A percentile compares a stretch with the other conserved stretches of the same genome.
Evolutionary conservation across 1,140 invertebrate genomes (phyloP).

Genomic region (Drosophila carrolli): DNA sequence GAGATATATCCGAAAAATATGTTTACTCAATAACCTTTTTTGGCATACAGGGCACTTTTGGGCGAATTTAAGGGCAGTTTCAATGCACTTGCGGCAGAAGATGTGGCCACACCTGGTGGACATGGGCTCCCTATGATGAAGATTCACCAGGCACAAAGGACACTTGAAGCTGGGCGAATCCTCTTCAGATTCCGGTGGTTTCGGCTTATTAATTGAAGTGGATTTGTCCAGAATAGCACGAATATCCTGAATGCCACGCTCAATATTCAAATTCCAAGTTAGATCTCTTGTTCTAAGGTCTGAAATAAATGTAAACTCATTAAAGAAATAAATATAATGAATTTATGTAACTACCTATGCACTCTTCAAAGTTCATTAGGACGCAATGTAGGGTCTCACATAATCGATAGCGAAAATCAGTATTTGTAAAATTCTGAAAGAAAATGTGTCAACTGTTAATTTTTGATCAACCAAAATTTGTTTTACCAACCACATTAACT

Average conservation of each 20-base stretch:
- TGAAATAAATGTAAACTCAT: no score
- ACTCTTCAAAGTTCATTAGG: no score
- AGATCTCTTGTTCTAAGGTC: no score
- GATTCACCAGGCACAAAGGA: slow-evolving; percentile 5
- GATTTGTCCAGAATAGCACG: background rate
- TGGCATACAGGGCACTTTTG: slow-evolving; percentile 4
- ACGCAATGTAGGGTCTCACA: no score
- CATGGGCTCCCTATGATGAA: background rate
- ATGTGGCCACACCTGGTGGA: slow-evolving; percentile 16
- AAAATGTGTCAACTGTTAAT: no score
- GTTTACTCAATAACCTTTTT: slow-evolving; percentile 4
- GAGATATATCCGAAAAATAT: slow-evolving; percentile 1
- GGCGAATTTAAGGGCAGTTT: background rate
- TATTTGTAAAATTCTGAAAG: no score
- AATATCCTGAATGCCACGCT: background rate
- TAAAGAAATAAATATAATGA: no score
- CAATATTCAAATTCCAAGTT: no score
- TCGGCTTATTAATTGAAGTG: background rate
- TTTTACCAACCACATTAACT: no score
- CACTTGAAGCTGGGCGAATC: background rate
- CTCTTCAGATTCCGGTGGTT: background rate
- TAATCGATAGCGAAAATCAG: no score
- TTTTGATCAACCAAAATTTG: no score
- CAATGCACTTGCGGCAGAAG: slow-evolving; percentile 6
- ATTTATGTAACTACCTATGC: no score